Percentiles rank a stretch among this genome's conserved stretches.
phyloP scores from a whole-genome alignment of 2,113 vertebrate species.

The Periophthalmus modestus region DNA sequence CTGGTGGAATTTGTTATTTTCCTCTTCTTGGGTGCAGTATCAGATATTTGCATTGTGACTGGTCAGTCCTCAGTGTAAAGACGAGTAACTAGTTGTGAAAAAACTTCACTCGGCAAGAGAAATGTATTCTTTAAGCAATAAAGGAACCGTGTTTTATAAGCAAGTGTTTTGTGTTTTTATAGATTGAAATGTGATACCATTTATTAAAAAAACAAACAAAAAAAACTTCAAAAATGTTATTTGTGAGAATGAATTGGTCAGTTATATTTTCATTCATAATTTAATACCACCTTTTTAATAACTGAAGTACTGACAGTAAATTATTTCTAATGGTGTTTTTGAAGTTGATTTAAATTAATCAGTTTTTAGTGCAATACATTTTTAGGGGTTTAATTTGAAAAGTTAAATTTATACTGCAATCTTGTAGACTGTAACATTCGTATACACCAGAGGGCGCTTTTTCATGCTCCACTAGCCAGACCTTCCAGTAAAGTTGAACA shows the following conservation, averaged over 20 bases:
- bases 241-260: no score
- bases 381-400: no score
- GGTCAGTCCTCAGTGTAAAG: constrained; percentile 82
- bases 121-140: constrained; percentile 99
- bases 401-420: no score
- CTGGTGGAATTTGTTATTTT: constrained; percentile 76
- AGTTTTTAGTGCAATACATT: no score
- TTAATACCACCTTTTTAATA: no score
- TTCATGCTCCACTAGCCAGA: neutral
- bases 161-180: constrained; percentile 25
- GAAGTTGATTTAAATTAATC: no score
- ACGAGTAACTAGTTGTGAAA: constrained; percentile 84
- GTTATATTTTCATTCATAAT: neutral
- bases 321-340: no score
- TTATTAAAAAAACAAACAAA: no score
- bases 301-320: no score
- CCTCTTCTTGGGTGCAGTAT: constrained; percentile 78
- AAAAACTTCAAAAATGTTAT: no score
- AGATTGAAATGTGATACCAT: neutral
- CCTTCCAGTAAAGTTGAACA: constrained; percentile 8
- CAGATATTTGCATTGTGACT: constrained; percentile 85
- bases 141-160: constrained; percentile 94
- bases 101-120: constrained; percentile 84
- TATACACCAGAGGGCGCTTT: constrained; percentile 41
- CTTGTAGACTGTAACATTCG: no score